Evolutionary conservation across 2,888 invertebrate genomes (phyloP).

Genomic region (Volucella inanis): DNA sequence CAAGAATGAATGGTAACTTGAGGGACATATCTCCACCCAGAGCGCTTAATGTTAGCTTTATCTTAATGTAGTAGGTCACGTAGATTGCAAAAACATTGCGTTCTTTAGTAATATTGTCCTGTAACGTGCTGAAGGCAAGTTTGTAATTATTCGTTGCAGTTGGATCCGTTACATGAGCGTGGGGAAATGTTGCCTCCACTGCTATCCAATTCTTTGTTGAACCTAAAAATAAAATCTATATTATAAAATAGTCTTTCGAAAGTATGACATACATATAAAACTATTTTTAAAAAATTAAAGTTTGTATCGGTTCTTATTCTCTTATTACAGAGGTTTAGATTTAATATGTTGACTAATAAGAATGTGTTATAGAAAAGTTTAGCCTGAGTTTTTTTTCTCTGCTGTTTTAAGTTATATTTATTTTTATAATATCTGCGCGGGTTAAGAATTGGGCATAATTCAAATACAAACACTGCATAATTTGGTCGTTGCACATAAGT

Average conservation of each 20-base stretch:
- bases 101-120: constrained; percentile 78
- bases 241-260: not conserved
- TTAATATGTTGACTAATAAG: too few relatives aligned
- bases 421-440: too few relatives aligned
- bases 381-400: too few relatives aligned
- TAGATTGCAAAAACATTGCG: constrained; percentile 92
- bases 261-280: too few relatives aligned
- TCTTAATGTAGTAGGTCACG: constrained; percentile 93
- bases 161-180: constrained; percentile 78
- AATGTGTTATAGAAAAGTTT: too few relatives aligned
- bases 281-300: too few relatives aligned
- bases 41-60: constrained; percentile 89
- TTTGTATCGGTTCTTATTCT: too few relatives aligned
- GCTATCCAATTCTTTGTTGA: constrained; percentile 94
- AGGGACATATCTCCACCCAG: constrained; percentile 90
- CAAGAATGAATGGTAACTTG: constrained; percentile 90
- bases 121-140: constrained; percentile 77
- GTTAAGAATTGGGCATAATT: too few relatives aligned
- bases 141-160: constrained; percentile 73
- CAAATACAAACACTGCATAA: too few relatives aligned
- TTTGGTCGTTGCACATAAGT: too few relatives aligned
- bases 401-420: too few relatives aligned
- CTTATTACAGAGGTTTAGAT: too few relatives aligned
- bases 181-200: constrained; percentile 90
- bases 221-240: constrained; percentile 82